A percentile compares a stretch with the other conserved stretches of the same genome.
Conservation (phyloP, 1,140 invertebrate species). For the Orussus abietinus region DNA sequence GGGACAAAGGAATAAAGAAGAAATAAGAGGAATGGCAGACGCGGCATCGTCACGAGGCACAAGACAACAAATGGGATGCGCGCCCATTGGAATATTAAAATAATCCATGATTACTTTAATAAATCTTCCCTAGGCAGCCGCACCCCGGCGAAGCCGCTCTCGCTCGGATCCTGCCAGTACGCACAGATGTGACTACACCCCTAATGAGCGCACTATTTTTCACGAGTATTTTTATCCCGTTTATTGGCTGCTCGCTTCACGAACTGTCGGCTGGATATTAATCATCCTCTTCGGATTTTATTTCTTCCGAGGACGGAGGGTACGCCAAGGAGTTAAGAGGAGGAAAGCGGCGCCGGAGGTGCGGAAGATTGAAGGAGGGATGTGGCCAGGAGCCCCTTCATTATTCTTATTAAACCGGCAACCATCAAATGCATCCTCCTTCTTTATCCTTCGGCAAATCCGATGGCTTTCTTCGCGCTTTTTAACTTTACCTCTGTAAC, state of each 20-base stretch:
- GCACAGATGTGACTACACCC: conserved; percentile 53
- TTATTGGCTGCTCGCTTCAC: conserved; percentile 54
- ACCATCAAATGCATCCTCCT: conserved; percentile 15
- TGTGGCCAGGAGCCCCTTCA: conserved; percentile 23
- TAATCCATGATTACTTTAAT: conserved; percentile 52
- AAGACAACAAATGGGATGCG: conserved; percentile 45
- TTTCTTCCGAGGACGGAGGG: conserved; percentile 45
- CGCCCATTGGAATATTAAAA: conserved; percentile 50
- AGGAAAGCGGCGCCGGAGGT: conserved; percentile 6
- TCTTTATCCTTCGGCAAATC: too few species aligned
- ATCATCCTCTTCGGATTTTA: conserved; percentile 47
- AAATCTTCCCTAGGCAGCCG: conserved; percentile 33
- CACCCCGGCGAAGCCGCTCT: too few species aligned
- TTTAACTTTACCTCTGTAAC: too few species aligned
- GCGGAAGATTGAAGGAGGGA: conserved; percentile 5
- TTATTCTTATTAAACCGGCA: conserved; percentile 41
- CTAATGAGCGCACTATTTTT: conserved; percentile 56
- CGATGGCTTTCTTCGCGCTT: too few species aligned
- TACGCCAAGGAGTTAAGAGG: conserved; percentile 16
- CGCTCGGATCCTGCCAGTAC: too few species aligned
- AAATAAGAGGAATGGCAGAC: too few species aligned
- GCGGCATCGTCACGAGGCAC: conserved; percentile 14
- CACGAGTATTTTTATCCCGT: conserved; percentile 56
- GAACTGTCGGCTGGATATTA: conserved; percentile 55
- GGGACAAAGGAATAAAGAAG: too few species aligned